Percentiles rank a stretch among this genome's conserved stretches.
phyloP scores from a whole-genome alignment of 2,113 vertebrate genomes.

The Barnardius zonarius region DNA sequence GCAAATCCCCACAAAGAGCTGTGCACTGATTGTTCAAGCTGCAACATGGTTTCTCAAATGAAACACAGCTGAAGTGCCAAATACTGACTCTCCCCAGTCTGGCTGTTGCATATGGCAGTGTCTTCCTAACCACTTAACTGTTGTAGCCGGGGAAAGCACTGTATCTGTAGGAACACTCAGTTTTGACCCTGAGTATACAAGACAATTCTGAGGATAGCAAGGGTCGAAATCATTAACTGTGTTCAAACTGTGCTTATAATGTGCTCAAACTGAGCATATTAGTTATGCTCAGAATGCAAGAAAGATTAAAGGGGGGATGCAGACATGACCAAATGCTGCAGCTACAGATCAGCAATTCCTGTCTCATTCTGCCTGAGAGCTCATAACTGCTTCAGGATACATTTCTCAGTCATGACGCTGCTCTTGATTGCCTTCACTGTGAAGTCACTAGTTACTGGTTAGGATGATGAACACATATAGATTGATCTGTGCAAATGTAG shows the following conservation, averaged over 20 bases:
- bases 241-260: background rate
- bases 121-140: slow-evolving; percentile 46
- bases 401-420: background rate
- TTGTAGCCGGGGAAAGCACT: slow-evolving; percentile 19
- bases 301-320: background rate
- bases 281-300: background rate
- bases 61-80: slow-evolving; percentile 61
- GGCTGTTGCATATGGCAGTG: background rate
- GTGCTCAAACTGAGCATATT: background rate
- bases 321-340: background rate
- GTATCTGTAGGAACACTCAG: background rate
- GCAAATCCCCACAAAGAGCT: slow-evolving; percentile 56
- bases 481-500: background rate
- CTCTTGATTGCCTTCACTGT: background rate
- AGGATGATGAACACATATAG: background rate
- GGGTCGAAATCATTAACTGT: background rate
- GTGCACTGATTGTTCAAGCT: slow-evolving; percentile 38
- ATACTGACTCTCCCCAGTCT: slow-evolving; percentile 17
- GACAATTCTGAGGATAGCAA: background rate
- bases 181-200: background rate
- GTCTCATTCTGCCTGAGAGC: background rate
- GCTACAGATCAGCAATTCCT: background rate
- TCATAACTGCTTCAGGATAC: background rate
- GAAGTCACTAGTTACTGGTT: background rate
- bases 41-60: slow-evolving; percentile 40